These are phyloP conservation scores for Lacerta viridis DNA, from an alignment of 2,797 vertebrate genomes.

Conservation along the genomic window DNA sequence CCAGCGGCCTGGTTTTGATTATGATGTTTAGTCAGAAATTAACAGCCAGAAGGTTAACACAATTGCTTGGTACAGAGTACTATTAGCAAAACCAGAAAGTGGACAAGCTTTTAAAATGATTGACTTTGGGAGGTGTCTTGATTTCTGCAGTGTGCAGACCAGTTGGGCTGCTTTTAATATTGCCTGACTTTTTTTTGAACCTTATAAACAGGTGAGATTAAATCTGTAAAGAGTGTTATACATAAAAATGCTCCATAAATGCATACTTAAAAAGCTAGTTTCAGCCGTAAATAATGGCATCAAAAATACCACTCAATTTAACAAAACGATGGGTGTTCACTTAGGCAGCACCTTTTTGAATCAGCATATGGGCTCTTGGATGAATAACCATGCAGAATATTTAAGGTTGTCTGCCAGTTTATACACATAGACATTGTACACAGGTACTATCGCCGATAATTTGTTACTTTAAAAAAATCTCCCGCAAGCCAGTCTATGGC, in stretches of 20 bases:
- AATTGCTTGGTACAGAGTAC: not conserved
- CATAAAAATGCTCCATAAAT: no score
- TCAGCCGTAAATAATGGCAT: not conserved
- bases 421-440: not conserved
- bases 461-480: not conserved
- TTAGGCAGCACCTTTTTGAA: not conserved
- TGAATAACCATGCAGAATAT: not conserved
- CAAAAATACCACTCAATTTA: not conserved
- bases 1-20: not conserved
- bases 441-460: not conserved
- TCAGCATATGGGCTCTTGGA: not conserved
- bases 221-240: no score
- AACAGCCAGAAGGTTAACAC: not conserved
- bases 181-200: no score
- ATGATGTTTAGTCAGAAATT: slow-evolving; percentile 28
- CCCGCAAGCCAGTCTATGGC: not conserved
- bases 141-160: not conserved
- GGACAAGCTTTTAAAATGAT: not conserved
- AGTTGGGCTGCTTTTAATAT: not conserved
- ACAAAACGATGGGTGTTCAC: not conserved
- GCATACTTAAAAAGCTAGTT: not conserved
- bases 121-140: not conserved
- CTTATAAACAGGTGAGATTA: no score
- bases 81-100: not conserved
- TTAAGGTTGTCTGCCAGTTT: not conserved